Evolutionary conservation across 2,888 invertebrate species (phyloP).

Genomic region (Agrochola lychnidis): DNA sequence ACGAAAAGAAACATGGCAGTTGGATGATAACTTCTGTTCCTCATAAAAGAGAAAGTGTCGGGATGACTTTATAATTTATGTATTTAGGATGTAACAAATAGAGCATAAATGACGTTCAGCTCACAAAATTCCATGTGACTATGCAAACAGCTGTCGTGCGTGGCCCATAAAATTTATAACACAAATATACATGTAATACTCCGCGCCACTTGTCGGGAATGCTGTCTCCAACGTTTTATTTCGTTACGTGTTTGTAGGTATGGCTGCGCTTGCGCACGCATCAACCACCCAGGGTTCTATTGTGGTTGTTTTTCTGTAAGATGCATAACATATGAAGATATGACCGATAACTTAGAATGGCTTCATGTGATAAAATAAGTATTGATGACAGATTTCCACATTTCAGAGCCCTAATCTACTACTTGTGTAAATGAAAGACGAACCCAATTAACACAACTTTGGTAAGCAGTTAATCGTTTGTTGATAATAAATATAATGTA

Average conservation of each 20-base stretch:
- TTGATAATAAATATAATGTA: slow-evolving; percentile 45
- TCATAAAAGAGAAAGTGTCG: slow-evolving; percentile 39
- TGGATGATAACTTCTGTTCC: slow-evolving; percentile 35
- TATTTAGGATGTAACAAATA: slow-evolving; percentile 62
- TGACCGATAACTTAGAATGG: slow-evolving; percentile 11
- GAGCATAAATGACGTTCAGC: slow-evolving; percentile 62
- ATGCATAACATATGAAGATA: not conserved
- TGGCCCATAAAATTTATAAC: slow-evolving; percentile 84
- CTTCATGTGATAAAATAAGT: slow-evolving; percentile 5
- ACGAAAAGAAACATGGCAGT: slow-evolving; percentile 22
- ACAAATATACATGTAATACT: slow-evolving; percentile 77
- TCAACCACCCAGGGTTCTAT: slow-evolving; percentile 42
- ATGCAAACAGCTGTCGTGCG: slow-evolving; percentile 82
- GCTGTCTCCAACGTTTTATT: slow-evolving; percentile 80
- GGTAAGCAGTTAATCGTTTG: slow-evolving; percentile 30
- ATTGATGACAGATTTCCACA: slow-evolving; percentile 25
- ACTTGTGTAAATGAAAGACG: slow-evolving; percentile 14
- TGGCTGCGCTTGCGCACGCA: slow-evolving; percentile 62
- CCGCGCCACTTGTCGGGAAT: slow-evolving; percentile 80
- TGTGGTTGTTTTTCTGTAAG: slow-evolving; percentile 28
- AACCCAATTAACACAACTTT: not conserved
- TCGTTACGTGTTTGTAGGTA: slow-evolving; percentile 74
- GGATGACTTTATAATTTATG: slow-evolving; percentile 60
- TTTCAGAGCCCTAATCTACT: slow-evolving; percentile 2
- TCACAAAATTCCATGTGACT: slow-evolving; percentile 81